A percentile compares a stretch with the other conserved stretches of the same genome.
Conservation (phyloP, 2,888 invertebrate genomes). For the Apodemia duryi region DNA sequence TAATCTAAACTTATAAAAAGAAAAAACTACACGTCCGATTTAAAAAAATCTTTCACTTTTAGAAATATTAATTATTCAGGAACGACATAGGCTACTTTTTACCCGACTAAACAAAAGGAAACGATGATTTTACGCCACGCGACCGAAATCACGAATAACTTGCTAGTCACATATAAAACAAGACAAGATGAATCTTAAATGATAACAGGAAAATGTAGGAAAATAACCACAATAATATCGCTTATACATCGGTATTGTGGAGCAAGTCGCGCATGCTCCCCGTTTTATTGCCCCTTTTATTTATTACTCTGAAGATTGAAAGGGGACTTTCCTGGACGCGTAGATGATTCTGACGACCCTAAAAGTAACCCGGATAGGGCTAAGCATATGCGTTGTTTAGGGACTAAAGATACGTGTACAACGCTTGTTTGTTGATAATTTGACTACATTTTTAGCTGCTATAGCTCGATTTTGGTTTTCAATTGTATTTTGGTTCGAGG, state of each 20-base stretch:
- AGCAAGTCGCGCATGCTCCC: constrained; percentile 40
- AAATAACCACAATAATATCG: constrained; percentile 1
- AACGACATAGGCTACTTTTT: too few species aligned
- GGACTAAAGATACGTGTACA: constrained; percentile 19
- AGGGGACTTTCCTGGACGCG: constrained; percentile 61
- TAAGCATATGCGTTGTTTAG: constrained; percentile 28
- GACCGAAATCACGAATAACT: too few species aligned
- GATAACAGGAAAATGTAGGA: constrained; percentile 7
- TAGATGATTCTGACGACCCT: constrained; percentile 61
- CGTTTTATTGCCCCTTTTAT: constrained; percentile 74
- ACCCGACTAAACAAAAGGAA: too few species aligned
- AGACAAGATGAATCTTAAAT: background rate
- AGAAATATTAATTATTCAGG: too few species aligned
- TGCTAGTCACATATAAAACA: background rate
- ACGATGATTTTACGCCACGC: too few species aligned
- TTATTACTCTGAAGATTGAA: constrained; percentile 76
- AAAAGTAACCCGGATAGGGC: constrained; percentile 35
- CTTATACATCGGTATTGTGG: constrained; percentile 16
- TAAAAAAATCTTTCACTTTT: too few species aligned
- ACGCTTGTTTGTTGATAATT: background rate
- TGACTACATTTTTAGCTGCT: too few species aligned
- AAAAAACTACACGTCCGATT: too few species aligned
- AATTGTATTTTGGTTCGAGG: too few species aligned
- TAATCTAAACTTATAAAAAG: too few species aligned
- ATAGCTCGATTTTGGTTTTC: too few species aligned